These are phyloP conservation scores for Cheilosia variabilis DNA, from an alignment of 2,888 invertebrate genomes.

Conservation along the genomic window DNA sequence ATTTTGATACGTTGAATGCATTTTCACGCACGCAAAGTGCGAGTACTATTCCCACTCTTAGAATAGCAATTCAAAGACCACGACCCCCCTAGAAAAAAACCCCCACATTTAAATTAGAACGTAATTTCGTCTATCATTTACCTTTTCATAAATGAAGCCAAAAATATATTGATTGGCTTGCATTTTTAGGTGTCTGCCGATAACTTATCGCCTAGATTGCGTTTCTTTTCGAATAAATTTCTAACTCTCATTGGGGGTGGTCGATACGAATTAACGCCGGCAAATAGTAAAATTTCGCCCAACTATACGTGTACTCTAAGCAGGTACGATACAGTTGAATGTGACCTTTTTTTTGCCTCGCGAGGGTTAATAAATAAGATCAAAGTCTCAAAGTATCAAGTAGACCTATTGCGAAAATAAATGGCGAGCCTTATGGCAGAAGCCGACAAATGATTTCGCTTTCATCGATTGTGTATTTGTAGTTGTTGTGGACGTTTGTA, in stretches of 20 bases:
- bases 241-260: constrained; percentile 41
- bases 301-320: neutral
- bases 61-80: too few species aligned
- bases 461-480: too few species aligned
- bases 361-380: too few species aligned
- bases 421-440: too few species aligned
- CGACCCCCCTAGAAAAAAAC: neutral
- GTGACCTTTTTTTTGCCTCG: constrained; percentile 9
- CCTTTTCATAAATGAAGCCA: neutral
- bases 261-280: constrained; percentile 6
- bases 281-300: neutral
- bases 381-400: too few species aligned
- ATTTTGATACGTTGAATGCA: neutral
- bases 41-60: too few species aligned
- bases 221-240: neutral
- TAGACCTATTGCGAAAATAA: too few species aligned
- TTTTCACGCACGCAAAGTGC: neutral
- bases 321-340: constrained; percentile 3
- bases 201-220: constrained; percentile 16
- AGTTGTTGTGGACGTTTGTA: too few species aligned
- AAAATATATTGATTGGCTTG: constrained; percentile 9
- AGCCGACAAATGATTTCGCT: too few species aligned
- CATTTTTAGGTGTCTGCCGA: constrained; percentile 28
- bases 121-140: neutral
- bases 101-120: neutral